phyloP scores from a whole-genome alignment of 2,113 vertebrate genomes.

The Cardinalis cardinalis region DNA sequence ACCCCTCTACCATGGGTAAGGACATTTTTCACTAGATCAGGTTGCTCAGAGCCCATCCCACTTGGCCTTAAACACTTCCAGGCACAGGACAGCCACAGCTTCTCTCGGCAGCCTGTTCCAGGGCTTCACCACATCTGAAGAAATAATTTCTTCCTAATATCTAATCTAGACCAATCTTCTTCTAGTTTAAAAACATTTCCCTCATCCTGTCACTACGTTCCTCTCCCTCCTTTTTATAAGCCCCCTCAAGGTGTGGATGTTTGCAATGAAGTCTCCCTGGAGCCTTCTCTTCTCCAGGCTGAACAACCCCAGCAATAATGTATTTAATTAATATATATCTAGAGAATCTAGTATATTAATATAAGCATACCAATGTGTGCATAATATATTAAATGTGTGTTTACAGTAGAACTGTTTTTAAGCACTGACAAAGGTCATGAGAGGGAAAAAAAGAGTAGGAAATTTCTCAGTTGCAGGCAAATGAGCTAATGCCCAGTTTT shows the following conservation, averaged over 20 bases:
- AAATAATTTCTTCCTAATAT: not conserved
- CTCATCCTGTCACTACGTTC: not conserved
- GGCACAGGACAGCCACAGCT: not conserved
- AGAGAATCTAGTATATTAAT: not conserved
- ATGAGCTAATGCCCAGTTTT: not conserved
- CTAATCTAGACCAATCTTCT: not conserved
- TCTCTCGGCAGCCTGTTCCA: not conserved
- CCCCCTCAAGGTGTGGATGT: not conserved
- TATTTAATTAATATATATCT: not conserved
- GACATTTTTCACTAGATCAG: not conserved
- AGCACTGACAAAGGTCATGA: not conserved
- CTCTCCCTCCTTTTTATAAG: not conserved
- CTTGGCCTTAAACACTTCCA: not conserved
- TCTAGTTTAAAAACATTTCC: not conserved
- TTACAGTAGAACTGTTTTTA: not conserved
- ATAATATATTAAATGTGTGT: not conserved
- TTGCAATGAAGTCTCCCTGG: not conserved
- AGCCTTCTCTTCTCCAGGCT: not conserved
- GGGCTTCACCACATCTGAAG: not conserved
- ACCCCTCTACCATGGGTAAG: not conserved
- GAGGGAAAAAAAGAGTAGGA: accelerated
- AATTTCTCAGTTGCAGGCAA: not conserved
- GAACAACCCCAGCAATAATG: not conserved
- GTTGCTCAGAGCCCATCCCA: not conserved
- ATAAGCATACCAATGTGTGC: not conserved